Evolutionary conservation across 2,113 vertebrate species (phyloP).

Genomic region (Psephotus haematonotus): DNA sequence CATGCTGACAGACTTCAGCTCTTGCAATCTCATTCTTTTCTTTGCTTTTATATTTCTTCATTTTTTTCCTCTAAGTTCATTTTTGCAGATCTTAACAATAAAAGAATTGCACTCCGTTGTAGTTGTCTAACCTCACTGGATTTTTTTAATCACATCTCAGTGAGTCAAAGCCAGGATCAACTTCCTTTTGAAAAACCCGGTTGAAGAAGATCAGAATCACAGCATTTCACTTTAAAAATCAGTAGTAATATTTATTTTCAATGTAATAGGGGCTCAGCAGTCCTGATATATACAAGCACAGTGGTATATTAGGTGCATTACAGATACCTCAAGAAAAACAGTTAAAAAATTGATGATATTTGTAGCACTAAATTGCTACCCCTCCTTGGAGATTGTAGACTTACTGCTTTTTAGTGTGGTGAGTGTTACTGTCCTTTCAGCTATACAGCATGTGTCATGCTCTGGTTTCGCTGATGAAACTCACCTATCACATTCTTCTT

Average conservation of each 20-base stretch:
- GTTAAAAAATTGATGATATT: neutral
- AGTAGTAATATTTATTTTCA: neutral
- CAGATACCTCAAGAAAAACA: neutral
- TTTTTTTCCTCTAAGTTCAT: neutral
- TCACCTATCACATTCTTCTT: conserved; percentile 28
- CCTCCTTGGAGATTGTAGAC: neutral
- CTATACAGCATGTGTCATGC: neutral
- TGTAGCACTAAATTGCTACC: neutral
- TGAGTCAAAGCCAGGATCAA: neutral
- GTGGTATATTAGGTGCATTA: neutral
- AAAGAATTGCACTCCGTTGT: neutral
- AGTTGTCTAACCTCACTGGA: neutral
- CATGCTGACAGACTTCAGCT: neutral
- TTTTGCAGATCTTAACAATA: neutral
- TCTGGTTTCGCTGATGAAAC: neutral
- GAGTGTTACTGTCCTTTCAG: neutral
- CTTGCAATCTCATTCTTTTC: neutral
- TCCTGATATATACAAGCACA: neutral
- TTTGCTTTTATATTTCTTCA: neutral
- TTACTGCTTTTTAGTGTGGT: neutral
- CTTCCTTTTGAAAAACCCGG: neutral
- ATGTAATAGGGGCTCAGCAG: neutral
- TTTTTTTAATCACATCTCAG: neutral
- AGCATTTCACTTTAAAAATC: neutral
- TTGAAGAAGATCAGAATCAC: neutral